Percentiles rank a stretch among this genome's conserved stretches.
phyloP scores from a whole-genome alignment of 2,113 vertebrate species.

The Podocnemis expansa region DNA sequence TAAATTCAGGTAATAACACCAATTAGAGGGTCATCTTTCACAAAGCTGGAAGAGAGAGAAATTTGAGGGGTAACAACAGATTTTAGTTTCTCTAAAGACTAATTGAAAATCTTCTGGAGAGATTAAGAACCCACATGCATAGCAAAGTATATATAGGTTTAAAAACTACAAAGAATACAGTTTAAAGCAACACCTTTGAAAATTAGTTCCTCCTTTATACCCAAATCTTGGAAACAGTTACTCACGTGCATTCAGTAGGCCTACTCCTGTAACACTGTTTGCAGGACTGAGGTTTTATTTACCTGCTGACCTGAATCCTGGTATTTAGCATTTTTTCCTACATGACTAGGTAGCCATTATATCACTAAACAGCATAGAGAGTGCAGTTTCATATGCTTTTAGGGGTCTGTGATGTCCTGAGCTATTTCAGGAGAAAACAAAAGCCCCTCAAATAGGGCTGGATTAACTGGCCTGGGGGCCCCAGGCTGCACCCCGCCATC shows the following conservation, averaged over 20 bases:
- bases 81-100: not conserved
- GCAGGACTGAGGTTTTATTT: not conserved
- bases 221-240: not conserved
- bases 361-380: not conserved
- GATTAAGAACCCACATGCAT: not conserved
- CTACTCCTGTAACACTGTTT: not conserved
- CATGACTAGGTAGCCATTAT: not conserved
- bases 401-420: not conserved
- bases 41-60: not conserved
- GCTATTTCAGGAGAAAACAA: not conserved
- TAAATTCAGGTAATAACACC: not conserved
- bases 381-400: not conserved
- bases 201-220: not conserved
- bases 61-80: not conserved
- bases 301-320: not conserved
- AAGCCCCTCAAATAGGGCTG: not conserved
- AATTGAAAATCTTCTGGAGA: not conserved
- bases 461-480: too few relatives aligned
- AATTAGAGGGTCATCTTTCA: not conserved
- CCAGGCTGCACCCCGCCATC: too few relatives aligned
- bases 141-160: not conserved
- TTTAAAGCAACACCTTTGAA: not conserved
- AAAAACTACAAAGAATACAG: not conserved
- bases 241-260: accelerated
- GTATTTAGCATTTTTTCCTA: not conserved